phyloP scores from a whole-genome alignment of 2,113 vertebrate genomes.

The Toxotes jaculatrix region DNA sequence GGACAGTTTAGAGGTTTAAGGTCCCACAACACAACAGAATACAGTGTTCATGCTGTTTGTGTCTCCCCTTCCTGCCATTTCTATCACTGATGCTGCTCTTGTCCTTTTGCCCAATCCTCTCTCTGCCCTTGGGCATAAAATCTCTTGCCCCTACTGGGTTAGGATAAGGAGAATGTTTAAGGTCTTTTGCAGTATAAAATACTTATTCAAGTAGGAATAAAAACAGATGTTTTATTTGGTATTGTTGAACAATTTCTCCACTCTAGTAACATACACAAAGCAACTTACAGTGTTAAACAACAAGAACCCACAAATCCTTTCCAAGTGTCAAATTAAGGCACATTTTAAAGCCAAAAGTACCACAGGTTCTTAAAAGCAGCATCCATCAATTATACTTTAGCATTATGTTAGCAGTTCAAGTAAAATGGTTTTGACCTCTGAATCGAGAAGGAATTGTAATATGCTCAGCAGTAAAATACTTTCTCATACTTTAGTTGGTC shows the following conservation, averaged over 20 bases:
- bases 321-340: slow-evolving; percentile 54
- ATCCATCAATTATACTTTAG: slow-evolving; percentile 13
- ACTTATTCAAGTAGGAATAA: background rate
- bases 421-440: slow-evolving; percentile 50
- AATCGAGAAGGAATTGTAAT: slow-evolving; percentile 11
- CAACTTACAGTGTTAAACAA: slow-evolving; percentile 3
- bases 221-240: slow-evolving; percentile 55
- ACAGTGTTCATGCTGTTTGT: background rate
- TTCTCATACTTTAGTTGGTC: background rate
- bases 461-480: slow-evolving; percentile 17
- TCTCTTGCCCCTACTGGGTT: background rate
- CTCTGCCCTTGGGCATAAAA: background rate
- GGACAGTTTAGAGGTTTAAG: no score
- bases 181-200: background rate
- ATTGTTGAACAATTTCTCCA: slow-evolving; percentile 39
- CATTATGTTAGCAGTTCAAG: slow-evolving; percentile 56
- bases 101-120: background rate
- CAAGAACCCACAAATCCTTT: background rate
- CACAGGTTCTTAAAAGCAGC: slow-evolving; percentile 14
- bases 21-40: no score
- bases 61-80: background rate
- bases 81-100: no score
- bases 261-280: slow-evolving; percentile 44
- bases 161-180: background rate
- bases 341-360: slow-evolving; percentile 40